phyloP scores from a whole-genome alignment of 2,797 vertebrate species.

The Alauda arvensis region DNA sequence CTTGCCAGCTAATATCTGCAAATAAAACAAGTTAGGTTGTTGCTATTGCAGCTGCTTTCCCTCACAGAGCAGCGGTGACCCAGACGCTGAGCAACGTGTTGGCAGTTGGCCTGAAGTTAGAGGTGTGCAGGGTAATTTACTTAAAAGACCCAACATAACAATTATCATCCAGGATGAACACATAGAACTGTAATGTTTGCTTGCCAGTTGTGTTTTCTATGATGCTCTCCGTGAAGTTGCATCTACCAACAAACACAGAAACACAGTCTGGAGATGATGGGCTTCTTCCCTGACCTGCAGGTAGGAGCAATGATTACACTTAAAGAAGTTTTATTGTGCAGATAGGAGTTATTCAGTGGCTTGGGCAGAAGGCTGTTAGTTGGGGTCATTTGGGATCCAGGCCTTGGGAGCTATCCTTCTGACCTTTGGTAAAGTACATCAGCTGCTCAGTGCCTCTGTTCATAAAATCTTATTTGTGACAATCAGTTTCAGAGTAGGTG shows the following conservation, averaged over 20 bases:
- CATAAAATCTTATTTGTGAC: background rate
- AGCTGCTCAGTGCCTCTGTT: background rate
- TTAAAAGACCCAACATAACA: background rate
- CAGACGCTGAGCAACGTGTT: background rate
- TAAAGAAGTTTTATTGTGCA: background rate
- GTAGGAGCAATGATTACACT: background rate
- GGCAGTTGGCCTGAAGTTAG: background rate
- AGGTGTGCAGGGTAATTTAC: background rate
- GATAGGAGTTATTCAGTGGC: background rate
- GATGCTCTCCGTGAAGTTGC: background rate
- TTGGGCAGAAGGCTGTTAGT: background rate
- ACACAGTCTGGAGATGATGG: background rate
- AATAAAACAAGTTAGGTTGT: conserved; percentile 13
- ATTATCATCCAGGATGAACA: background rate
- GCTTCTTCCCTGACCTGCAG: background rate
- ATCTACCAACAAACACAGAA: background rate
- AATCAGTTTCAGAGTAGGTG: background rate
- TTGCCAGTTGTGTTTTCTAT: background rate
- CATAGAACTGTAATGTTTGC: background rate
- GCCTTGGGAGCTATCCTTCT: background rate
- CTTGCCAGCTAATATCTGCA: background rate
- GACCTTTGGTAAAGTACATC: background rate
- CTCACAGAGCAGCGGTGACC: background rate
- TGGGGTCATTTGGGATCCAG: background rate
- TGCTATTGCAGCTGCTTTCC: conserved; percentile 28